These are phyloP conservation scores for cattle (Bos taurus) DNA, from an alignment of 2,113 vertebrate genomes.

Conservation along the genomic window ARS-UCD2.0 NC_037335.1:14403001-14403500, in stretches of 20 bases:
- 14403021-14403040: not conserved
- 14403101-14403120: not conserved
- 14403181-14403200: not conserved
- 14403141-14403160: not conserved
- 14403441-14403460: not conserved
- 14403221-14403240: not conserved
- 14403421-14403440: not conserved
- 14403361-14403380: accelerated
- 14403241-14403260: not conserved
- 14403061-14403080: not conserved
- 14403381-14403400: not conserved
- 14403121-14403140: not conserved
- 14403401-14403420: not conserved
- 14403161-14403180: not conserved
- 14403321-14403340: not conserved
- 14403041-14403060: not conserved
- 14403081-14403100: not conserved
- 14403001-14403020: not conserved
- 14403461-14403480: not conserved
- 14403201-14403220: not conserved
- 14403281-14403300: not conserved
- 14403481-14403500: not conserved
- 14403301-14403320: not conserved
- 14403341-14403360: not conserved
- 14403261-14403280: not conserved